Base-by-base conservation (phyloP, 2,888 invertebrate species). In the Conops quadrifasciatus region DNA sequence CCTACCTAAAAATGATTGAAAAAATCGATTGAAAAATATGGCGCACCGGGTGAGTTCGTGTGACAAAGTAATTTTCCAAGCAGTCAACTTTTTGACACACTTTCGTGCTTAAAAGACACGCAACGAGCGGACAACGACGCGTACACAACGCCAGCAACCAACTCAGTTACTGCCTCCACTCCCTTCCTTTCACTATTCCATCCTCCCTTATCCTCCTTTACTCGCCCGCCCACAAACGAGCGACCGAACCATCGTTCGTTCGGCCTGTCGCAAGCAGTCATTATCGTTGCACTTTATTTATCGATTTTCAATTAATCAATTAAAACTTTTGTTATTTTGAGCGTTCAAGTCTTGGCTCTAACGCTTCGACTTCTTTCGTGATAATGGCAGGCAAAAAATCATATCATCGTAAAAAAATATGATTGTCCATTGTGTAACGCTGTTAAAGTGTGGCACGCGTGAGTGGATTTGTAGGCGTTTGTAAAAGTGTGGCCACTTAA, bases 231-330 rank as follows among this genome's bases (percentile, higher is more conserved):
- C 24, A n/a, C 49, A 15, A 49, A n/a, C n/a, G n/a, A n/a, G 21
- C 53, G 21, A 49, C 53, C 53, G 53, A 49, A 9, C 13, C 49
- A 15, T 19, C 16, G 13, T 2, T 9, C 21, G 2, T 9, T 9
- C 53, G 15, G 15, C 58, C 21, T 9, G 58, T 28, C 53, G 21
- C 53, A 2, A 1, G 49, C 49, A 49, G 21, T 21, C 53, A 21
- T 11, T 56, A 13, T 24, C 28, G 15, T 19, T 62, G n/a, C 62
- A 21, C 45, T 62, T 43, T 19, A 11, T 43, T 43, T 62, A 45
- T 36, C 11, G 45, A 43, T 43, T 62, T 62, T 43, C 62, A 62
- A 62, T 62, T 62, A 62, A 62, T 62, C 45, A 45, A 45, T 62
- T 62, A 62, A 45, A 45, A 19, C 62, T 16, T 43, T 45, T 24